phyloP scores from a whole-genome alignment of 2,113 vertebrate species.

The Colius striatus region DNA sequence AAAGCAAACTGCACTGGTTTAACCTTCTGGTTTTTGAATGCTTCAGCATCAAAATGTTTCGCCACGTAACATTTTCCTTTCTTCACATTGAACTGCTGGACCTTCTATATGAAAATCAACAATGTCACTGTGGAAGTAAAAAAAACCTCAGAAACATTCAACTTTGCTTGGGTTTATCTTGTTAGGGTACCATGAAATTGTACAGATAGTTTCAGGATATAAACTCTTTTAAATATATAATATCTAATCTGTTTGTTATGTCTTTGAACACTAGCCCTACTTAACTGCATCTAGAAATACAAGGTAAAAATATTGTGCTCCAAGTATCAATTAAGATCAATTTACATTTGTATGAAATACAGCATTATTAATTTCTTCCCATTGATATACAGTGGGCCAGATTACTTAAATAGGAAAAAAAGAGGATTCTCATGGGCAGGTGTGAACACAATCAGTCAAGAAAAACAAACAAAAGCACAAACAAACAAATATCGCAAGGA shows the following conservation, averaged over 20 bases:
- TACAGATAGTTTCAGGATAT: background rate
- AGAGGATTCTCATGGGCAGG: background rate
- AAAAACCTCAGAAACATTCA: background rate
- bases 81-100: background rate
- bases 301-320: background rate
- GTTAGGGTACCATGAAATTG: background rate
- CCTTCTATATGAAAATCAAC: background rate
- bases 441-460: background rate
- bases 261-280: background rate
- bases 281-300: background rate
- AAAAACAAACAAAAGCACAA: background rate
- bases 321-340: background rate
- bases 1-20: background rate
- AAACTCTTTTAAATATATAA: background rate
- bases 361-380: background rate
- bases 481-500: background rate
- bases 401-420: background rate
- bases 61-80: background rate
- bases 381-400: background rate
- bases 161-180: background rate
- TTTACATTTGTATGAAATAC: background rate
- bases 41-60: background rate
- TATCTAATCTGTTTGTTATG: background rate
- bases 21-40: background rate
- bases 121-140: rapidly evolving